Conservation (phyloP, 2,797 vertebrate genomes). For the Garrulus glandarius region DNA sequence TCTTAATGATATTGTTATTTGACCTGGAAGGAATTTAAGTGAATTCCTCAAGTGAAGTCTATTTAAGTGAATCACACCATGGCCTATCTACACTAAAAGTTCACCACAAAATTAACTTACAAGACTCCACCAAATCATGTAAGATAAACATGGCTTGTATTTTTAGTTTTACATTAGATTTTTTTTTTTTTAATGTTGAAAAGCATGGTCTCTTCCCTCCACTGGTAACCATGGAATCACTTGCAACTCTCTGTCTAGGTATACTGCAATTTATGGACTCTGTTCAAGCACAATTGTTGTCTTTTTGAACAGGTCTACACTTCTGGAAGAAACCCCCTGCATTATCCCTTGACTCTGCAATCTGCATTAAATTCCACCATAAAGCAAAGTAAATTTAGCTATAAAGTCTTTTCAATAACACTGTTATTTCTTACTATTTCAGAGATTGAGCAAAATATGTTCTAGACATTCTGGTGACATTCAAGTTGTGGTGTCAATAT, state of each 20-base stretch:
- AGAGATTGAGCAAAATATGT: not conserved
- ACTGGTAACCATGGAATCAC: not conserved
- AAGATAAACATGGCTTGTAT: not conserved
- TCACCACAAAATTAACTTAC: not conserved
- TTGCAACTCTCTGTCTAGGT: not conserved
- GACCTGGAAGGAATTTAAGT: not conserved
- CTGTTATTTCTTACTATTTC: not conserved
- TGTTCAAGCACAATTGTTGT: not conserved
- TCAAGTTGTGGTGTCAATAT: not conserved
- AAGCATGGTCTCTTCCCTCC: not conserved
- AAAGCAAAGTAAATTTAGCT: not conserved
- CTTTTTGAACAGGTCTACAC: not conserved
- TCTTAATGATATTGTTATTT: not conserved
- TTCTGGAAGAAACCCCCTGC: not conserved
- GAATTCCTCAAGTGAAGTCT: not conserved
- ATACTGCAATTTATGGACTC: not conserved
- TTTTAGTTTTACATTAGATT: not conserved
- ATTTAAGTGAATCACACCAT: not conserved
- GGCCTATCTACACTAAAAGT: not conserved
- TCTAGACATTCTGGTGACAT: not conserved
- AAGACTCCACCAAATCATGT: not conserved
- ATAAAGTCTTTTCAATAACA: not conserved
- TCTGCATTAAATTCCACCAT: not conserved
- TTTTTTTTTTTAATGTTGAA: not conserved
- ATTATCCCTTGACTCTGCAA: not conserved